A percentile compares a stretch with the other conserved stretches of the same genome.
These are phyloP conservation scores for Eristalis intricaria DNA, from an alignment of 2,888 invertebrate genomes.

Conservation along the genomic window DNA sequence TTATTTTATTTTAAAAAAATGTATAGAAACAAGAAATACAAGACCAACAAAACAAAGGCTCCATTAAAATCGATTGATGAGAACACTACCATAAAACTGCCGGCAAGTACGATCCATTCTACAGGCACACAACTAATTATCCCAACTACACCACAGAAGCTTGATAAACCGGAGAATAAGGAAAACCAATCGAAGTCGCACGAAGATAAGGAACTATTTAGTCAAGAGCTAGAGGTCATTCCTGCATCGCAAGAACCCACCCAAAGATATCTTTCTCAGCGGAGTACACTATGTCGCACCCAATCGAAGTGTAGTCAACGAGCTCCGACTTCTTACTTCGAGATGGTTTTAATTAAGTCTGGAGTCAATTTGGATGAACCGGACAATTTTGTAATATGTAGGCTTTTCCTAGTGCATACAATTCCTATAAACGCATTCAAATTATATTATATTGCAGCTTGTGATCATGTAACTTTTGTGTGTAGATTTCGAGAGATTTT, in stretches of 20 bases:
- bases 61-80: constrained; percentile 76
- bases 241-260: constrained; percentile 80
- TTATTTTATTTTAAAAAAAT: constrained; percentile 73
- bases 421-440: not conserved
- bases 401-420: not conserved
- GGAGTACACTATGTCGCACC: constrained; percentile 77
- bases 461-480: constrained; percentile 82
- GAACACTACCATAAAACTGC: constrained; percentile 77
- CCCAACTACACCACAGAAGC: constrained; percentile 8
- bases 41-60: constrained; percentile 57
- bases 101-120: constrained; percentile 72
- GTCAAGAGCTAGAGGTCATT: constrained; percentile 79
- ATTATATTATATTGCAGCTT: constrained; percentile 71
- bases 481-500: constrained; percentile 82
- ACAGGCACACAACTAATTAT: not conserved
- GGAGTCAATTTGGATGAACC: constrained; percentile 78
- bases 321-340: constrained; percentile 79
- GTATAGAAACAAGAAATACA: constrained; percentile 69
- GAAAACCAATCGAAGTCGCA: constrained; percentile 36
- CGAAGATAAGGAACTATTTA: constrained; percentile 70
- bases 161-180: constrained; percentile 55
- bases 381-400: constrained; percentile 78
- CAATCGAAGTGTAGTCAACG: constrained; percentile 76
- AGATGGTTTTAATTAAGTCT: constrained; percentile 77
- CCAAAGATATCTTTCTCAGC: constrained; percentile 80